A percentile compares a stretch with the other conserved stretches of the same genome.
These are phyloP conservation scores for Cantharis lateralis DNA, from an alignment of 2,888 invertebrate genomes.

Conservation along the genomic window DNA sequence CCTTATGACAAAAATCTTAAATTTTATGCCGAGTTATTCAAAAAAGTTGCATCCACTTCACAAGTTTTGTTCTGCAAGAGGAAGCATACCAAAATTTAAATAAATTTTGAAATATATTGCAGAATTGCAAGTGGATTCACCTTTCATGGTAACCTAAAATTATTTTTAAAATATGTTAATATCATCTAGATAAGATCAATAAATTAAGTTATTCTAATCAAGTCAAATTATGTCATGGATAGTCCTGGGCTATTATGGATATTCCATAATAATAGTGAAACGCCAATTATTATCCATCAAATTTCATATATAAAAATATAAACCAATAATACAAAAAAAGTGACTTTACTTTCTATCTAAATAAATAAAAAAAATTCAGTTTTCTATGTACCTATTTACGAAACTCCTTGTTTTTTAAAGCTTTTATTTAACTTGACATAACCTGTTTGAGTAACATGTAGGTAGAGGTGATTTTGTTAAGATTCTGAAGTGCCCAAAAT, in stretches of 20 bases:
- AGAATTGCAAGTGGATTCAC: background rate
- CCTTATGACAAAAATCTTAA: background rate
- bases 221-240: background rate
- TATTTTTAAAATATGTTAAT: background rate
- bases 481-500: too few relatives aligned
- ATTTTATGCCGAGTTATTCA: background rate
- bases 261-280: too few relatives aligned
- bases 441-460: too few relatives aligned
- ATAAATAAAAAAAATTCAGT: background rate
- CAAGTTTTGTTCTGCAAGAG: background rate
- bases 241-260: background rate
- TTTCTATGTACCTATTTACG: background rate
- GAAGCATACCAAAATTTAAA: background rate
- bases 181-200: background rate
- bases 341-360: too few relatives aligned
- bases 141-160: background rate
- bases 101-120: background rate
- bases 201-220: background rate
- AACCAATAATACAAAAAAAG: too few relatives aligned
- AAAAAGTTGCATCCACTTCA: background rate
- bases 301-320: background rate
- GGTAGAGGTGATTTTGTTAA: too few relatives aligned
- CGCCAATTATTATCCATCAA: background rate
- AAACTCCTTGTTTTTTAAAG: too few relatives aligned
- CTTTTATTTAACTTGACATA: too few relatives aligned